These are phyloP conservation scores for Empidonax traillii DNA, from an alignment of 2,113 vertebrate species.

Conservation along the genomic window DNA sequence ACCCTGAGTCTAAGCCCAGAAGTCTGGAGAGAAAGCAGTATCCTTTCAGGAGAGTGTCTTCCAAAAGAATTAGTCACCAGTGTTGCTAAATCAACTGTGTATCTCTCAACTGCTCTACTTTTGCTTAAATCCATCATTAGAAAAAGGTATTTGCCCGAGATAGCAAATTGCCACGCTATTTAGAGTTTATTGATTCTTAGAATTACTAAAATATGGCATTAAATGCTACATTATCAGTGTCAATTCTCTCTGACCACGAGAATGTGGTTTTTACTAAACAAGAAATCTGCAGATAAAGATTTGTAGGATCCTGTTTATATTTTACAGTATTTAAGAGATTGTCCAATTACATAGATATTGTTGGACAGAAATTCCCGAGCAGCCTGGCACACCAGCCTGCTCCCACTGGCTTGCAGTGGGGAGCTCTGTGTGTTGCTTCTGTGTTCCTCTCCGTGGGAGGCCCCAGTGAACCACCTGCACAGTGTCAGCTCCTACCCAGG, in stretches of 20 bases:
- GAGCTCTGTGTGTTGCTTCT: neutral
- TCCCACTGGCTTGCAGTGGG: neutral
- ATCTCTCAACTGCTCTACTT: neutral
- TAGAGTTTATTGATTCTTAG: neutral
- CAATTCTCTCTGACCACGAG: neutral
- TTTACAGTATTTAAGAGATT: neutral
- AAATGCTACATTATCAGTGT: neutral
- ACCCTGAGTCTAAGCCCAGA: neutral
- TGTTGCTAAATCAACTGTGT: neutral
- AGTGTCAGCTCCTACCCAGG: neutral
- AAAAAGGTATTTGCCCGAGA: neutral
- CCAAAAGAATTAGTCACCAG: neutral
- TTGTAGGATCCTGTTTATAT: neutral
- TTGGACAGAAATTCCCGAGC: neutral
- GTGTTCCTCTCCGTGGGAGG: neutral
- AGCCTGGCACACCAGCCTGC: neutral
- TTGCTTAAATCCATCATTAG: neutral
- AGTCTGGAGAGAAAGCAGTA: neutral
- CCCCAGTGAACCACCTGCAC: neutral
- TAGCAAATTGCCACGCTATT: neutral
- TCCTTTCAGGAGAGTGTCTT: neutral
- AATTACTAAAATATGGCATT: neutral
- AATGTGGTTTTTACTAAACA: neutral
- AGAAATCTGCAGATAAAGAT: neutral
- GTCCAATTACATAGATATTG: neutral